A percentile compares a stretch with the other conserved stretches of the same genome.
phyloP scores from a whole-genome alignment of 2,113 vertebrate genomes.

The Pseudolaguvia tuberculata region DNA sequence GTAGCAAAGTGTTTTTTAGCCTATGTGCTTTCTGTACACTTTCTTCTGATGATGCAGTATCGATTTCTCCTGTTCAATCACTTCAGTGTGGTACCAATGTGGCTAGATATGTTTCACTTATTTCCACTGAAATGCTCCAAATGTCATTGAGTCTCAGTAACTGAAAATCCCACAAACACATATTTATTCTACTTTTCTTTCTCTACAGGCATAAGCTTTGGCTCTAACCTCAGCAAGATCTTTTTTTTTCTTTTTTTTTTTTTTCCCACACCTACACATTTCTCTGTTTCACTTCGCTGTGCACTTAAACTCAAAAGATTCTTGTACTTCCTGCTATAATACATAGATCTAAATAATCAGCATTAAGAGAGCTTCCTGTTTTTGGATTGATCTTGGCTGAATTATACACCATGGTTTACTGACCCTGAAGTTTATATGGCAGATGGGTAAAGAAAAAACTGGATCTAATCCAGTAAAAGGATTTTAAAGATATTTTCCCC shows the following conservation, averaged over 20 bases:
- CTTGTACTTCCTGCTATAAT: conserved; percentile 22
- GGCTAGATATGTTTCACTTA: conserved; percentile 6
- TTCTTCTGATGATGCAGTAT: conserved; percentile 8
- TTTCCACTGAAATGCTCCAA: not conserved
- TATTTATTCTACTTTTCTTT: conserved; percentile 19
- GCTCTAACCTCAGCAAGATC: not conserved
- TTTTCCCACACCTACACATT: not conserved
- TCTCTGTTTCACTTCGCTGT: not conserved
- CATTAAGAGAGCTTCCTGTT: conserved; percentile 15
- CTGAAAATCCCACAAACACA: not conserved
- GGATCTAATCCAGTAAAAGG: too few species aligned
- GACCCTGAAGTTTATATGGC: not conserved
- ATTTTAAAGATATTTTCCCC: not conserved
- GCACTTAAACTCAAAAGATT: not conserved
- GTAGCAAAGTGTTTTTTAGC: not conserved
- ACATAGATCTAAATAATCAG: conserved; percentile 20
- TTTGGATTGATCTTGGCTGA: not conserved
- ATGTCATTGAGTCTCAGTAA: not conserved
- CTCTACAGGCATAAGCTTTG: conserved; percentile 2
- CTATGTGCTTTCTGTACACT: not conserved
- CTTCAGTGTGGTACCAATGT: not conserved
- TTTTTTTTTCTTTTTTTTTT: not conserved
- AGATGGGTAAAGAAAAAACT: not conserved
- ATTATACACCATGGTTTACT: conserved; percentile 15
- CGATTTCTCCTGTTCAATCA: not conserved